A percentile compares a stretch with the other conserved stretches of the same genome.
These are phyloP conservation scores for Fissipunctia ypsillon DNA, from an alignment of 2,888 invertebrate species.

Conservation along the genomic window DNA sequence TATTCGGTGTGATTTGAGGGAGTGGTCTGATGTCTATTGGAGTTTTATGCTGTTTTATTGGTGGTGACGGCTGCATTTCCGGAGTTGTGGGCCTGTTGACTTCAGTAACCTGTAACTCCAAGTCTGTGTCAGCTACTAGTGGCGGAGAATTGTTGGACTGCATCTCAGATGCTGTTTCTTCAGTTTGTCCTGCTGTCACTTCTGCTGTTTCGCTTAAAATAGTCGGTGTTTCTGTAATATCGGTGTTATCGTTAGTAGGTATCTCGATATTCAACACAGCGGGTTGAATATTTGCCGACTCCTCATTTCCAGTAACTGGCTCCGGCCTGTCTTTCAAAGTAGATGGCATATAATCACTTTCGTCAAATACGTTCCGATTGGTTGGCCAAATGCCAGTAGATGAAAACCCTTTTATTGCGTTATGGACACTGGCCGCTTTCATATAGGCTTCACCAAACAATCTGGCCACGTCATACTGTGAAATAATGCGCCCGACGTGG, in stretches of 20 bases:
- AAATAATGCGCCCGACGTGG: conserved; percentile 53
- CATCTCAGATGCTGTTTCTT: conserved; percentile 38
- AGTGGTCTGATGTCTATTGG: conserved; percentile 55
- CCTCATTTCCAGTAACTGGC: conserved; percentile 26
- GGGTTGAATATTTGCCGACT: conserved; percentile 12
- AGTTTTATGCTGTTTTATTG: conserved; percentile 30
- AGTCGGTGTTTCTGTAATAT: conserved; percentile 13
- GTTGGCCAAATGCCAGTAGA: conserved; percentile 56
- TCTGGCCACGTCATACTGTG: conserved; percentile 53
- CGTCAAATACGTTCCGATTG: conserved; percentile 54
- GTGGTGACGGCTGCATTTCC: conserved; percentile 26
- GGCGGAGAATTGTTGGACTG: conserved; percentile 33
- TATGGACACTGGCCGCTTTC: conserved; percentile 57
- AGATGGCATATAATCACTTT: conserved; percentile 43
- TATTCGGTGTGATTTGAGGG: conserved; percentile 44
- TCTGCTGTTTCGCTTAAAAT: conserved; percentile 10
- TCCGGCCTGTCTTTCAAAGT: conserved; percentile 17
- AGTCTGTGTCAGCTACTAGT: conserved; percentile 24
- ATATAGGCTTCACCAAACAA: conserved; percentile 49
- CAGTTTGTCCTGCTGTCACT: conserved; percentile 30
- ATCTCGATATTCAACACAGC: conserved; percentile 29
- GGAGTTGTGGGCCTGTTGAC: conserved; percentile 30
- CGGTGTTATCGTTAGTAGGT: conserved; percentile 24
- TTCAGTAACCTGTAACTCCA: conserved; percentile 29
- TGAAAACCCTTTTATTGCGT: conserved; percentile 57